Base-by-base conservation (phyloP, 1,140 invertebrate genomes). In the Trichogramma pretiosum region DNA sequence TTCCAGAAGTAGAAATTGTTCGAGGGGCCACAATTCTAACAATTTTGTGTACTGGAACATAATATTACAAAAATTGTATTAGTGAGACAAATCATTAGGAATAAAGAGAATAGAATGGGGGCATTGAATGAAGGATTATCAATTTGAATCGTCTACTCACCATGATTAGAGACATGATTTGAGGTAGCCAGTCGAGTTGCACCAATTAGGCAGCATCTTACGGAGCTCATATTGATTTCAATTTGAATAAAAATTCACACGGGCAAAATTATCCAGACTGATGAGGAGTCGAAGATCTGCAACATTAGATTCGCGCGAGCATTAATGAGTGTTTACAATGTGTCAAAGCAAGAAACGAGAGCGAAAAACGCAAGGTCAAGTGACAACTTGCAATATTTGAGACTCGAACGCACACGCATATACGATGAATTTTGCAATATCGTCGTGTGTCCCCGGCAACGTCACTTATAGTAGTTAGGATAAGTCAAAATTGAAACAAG, bases 161-260 rank as follows among this genome's bases (percentile, higher is more conserved):
- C 63, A 53, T 68, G 62, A 60, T 65, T 67, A 34, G 61, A 55
- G 30, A 70, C 61, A 51, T 72, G 64, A 57, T 64, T 67, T 5
- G 64, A 63, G 7, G 64, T 61, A 46, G 62, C 67, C 49, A 72
- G 50, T 48, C 68, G 65, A 28, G 62, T 63, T 13, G 64, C 68
- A 30, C 60, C 61, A 40, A 69, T 63, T 46, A 71, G 57, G 46
- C 70, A 72, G 44, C 70, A 71, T 33, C 70, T 63, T 34, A 70
- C 68, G 37, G 65, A 65, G 50, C 68, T 72, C 70, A 72, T 71
- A 21, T 26, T 45, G 13, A 19, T 23, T 37, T 37, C 14, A 26
- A 24, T 3, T 21, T 33, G 40, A 49, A 13, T 41, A 53, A 40
- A 24, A 43, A 26, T 35, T 36, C 22, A 55, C 33, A 35, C 47